Conservation (phyloP, 2,113 vertebrate species). For the Varanus salvator region DNA sequence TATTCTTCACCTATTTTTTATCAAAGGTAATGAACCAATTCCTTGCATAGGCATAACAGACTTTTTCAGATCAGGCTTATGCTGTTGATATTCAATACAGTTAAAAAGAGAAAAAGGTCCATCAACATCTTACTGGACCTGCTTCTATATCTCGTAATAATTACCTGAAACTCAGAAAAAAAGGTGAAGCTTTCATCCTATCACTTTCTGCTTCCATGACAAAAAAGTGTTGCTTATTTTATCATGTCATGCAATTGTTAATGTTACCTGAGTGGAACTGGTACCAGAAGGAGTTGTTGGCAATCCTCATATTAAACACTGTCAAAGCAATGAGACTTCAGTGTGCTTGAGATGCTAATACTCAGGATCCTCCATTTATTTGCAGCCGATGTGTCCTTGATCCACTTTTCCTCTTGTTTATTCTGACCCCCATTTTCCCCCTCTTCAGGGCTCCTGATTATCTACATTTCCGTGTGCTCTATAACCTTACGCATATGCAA, state of each 20-base stretch:
- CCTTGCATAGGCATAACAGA: not conserved
- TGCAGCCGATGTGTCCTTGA: not conserved
- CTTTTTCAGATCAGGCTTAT: not conserved
- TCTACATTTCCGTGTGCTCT: not conserved
- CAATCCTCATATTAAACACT: not conserved
- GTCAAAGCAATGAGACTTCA: not conserved
- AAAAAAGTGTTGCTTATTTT: not conserved
- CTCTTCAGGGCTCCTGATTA: not conserved
- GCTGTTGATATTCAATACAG: not conserved
- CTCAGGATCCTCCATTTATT: not conserved
- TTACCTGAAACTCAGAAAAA: not conserved
- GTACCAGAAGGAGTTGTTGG: not conserved
- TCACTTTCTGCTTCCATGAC: too few species aligned
- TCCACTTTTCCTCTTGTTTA: too few species aligned
- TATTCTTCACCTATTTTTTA: not conserved
- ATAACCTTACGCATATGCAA: not conserved
- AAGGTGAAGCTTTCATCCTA: not conserved
- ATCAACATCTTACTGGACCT: not conserved
- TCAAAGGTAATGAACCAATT: not conserved
- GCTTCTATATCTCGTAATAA: not conserved
- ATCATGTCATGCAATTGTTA: not conserved
- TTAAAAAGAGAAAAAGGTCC: not conserved
- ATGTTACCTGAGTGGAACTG: not conserved
- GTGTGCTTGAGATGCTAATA: not conserved
- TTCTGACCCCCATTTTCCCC: not conserved